These are phyloP conservation scores for Lemur catta DNA, from an alignment of 2,797 vertebrate species.

Conservation along the genomic window DNA sequence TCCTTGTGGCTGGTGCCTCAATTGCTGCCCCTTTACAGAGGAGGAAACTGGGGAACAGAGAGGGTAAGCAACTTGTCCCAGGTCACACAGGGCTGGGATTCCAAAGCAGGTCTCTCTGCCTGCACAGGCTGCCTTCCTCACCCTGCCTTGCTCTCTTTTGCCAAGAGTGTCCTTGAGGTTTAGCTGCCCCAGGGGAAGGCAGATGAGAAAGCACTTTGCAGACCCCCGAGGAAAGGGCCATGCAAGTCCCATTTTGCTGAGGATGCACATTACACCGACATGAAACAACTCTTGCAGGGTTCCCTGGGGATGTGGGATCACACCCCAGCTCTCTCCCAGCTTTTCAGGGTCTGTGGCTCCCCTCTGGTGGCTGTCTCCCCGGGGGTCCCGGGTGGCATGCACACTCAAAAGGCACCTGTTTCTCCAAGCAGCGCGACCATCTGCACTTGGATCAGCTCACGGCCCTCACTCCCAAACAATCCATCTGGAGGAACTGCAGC, in stretches of 20 bases:
- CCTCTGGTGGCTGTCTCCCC: not conserved
- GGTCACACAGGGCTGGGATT: not conserved
- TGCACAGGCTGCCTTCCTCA: not conserved
- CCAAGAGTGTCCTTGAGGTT: not conserved
- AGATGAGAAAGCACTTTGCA: not conserved
- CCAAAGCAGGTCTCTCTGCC: not conserved
- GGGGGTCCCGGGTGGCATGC: not conserved
- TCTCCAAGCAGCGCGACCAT: not conserved
- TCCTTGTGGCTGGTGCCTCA: not conserved
- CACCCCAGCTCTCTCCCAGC: fast-evolving
- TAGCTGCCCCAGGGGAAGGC: not conserved
- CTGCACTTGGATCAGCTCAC: not conserved
- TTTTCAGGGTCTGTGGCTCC: not conserved
- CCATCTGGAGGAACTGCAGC: not conserved
- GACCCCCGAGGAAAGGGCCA: not conserved
- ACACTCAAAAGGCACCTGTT: not conserved
- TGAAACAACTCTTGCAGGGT: not conserved
- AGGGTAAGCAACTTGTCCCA: not conserved
- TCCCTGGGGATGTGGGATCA: not conserved
- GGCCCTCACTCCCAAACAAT: not conserved
- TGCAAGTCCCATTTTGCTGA: fast-evolving
- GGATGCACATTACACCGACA: not conserved
- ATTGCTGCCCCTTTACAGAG: not conserved
- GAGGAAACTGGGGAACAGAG: not conserved
- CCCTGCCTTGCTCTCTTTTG: not conserved